Base-by-base conservation (phyloP, 2,797 vertebrate genomes). In the Clarias fuscus region DNA sequence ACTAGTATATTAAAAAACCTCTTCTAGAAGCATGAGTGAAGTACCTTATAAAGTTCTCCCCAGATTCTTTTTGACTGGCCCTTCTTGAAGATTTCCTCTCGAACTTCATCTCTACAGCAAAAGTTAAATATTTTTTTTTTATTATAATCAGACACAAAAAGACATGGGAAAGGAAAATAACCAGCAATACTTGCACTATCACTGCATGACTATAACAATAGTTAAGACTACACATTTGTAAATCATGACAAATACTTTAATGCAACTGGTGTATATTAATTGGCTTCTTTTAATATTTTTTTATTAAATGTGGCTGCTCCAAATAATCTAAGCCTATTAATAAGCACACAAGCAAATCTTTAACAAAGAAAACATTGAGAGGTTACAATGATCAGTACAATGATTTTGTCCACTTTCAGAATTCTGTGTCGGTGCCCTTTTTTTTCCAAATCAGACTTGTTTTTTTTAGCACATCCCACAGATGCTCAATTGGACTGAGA, bases 21-120 rank as follows among this genome's bases (percentile, higher is more conserved):
- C 6, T 48, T n/a, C 13, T 15, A 30, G 15, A 65, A 53, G 67
- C n/a, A 18, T 3, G 15, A 82, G 5, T 61, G 2, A 83, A 78
- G 14, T 91, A 99, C 98, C 97, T 99, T 99, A 91, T 99, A 99
- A 40, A 99, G 97, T 87, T 99, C 98, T 67, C 98, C 98, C 98
- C 98, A 99, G 92, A 99, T 99, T 93, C 98, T 96, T 91, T 95
- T 99, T 80, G 98, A 99, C 86, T 99, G 98, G 53, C 98, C 98
- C 92, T 99, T 99, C 92, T 97, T 99, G 91, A 96, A 99, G 87
- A 99, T 99, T 88, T 99, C 98, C 88, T 99, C 97, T 64, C 96
- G 96, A 5, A 87, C 96, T 93, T 99, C 98, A 1, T 96, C 93
- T 90, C 98, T 99, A 93, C 84, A 30, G 22, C 2, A 68, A 85